Evolutionary conservation across 2,888 invertebrate genomes (phyloP).

Genomic region (Meganola albula): DNA sequence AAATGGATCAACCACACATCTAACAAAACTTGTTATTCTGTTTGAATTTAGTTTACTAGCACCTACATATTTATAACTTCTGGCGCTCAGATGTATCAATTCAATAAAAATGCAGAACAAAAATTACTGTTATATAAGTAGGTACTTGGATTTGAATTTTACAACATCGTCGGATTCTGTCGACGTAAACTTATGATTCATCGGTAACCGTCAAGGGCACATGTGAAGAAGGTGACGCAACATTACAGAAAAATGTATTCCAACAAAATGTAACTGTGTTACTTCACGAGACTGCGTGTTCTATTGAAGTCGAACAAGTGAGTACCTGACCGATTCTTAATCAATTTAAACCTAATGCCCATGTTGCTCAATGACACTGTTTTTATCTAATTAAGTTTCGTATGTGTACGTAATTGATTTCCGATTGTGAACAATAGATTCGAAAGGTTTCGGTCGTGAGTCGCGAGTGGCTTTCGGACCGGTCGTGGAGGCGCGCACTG

Average conservation of each 20-base stretch:
- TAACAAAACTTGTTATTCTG: no score
- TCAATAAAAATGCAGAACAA: no score
- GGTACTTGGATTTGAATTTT: no score
- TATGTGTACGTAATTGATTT: conserved; percentile 62
- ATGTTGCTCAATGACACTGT: conserved; percentile 50
- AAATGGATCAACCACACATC: no score
- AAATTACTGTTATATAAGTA: no score
- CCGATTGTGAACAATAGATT: conserved; percentile 60
- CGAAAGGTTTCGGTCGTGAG: conserved; percentile 44
- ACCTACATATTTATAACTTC: no score
- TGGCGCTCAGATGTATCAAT: no score
- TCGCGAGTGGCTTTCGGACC: conserved; percentile 27
- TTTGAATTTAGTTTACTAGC: no score
- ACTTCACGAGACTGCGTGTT: conserved; percentile 22
- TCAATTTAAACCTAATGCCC: conserved; percentile 44
- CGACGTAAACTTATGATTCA: conserved; percentile 25
- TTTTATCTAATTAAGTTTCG: conserved; percentile 60
- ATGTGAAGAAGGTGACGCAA: conserved; percentile 22
- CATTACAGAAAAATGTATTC: conserved; percentile 22
- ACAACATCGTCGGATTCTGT: no score
- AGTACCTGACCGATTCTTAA: conserved; percentile 17
- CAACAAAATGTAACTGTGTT: conserved; percentile 15
- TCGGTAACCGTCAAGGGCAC: conserved; percentile 21
- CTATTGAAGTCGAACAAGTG: conserved; percentile 23
- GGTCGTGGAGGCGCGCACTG: conserved; percentile 46